Conservation (phyloP, 2,797 vertebrate genomes). For the Setipinna tenuifilis region DNA sequence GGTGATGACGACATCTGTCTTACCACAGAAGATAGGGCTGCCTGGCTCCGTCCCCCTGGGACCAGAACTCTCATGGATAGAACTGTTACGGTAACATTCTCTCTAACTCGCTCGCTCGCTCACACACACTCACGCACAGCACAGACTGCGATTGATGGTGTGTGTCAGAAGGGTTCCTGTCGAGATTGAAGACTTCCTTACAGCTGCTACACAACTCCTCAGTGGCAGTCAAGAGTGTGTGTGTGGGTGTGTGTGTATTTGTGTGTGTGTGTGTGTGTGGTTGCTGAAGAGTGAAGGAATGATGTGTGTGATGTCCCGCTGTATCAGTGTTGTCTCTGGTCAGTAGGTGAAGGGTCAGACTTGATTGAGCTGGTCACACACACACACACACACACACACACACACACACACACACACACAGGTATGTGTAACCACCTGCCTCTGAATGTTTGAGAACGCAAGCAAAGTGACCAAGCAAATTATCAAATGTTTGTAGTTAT, state of each 20-base stretch:
- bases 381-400: too few species aligned
- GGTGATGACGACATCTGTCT: background rate
- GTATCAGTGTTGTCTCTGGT: background rate
- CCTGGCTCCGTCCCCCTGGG: background rate
- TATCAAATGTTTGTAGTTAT: background rate
- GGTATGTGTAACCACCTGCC: background rate
- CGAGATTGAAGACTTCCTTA: background rate
- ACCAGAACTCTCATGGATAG: background rate
- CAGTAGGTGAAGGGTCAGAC: background rate
- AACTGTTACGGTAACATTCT: background rate
- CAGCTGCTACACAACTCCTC: background rate
- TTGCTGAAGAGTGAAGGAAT: too few species aligned
- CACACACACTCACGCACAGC: background rate
- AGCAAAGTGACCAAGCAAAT: background rate
- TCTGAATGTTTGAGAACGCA: background rate
- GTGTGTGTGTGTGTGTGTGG: too few species aligned
- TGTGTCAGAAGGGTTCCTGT: constrained; percentile 1
- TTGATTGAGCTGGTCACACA: background rate
- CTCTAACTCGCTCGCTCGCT: background rate
- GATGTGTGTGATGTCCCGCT: too few species aligned
- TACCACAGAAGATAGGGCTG: background rate
- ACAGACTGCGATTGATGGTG: background rate
- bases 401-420: too few species aligned
- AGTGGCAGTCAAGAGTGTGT: background rate
- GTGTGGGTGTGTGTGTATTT: too few species aligned